Base-by-base conservation (phyloP, 1,140 invertebrate species). In the Homarus americanus region DNA sequence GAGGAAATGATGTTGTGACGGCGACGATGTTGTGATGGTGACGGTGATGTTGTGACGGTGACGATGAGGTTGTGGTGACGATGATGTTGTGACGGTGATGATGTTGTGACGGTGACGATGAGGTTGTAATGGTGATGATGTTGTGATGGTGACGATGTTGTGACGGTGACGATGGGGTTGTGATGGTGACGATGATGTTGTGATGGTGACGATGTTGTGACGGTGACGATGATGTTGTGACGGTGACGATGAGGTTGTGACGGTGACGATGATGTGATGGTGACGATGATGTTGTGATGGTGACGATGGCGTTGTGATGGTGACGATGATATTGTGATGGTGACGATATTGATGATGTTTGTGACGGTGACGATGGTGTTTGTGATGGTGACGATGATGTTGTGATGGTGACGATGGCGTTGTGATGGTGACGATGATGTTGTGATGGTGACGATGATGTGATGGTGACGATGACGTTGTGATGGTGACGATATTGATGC, bases 361-460 rank as follows among this genome's bases (percentile, higher is more conserved):
- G 53, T 63, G 53, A 63, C 24, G 24, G 24, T 63, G 24, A 63
- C 24, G 24, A 63, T 63, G 24, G 24, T 63, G 53, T 10, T 63
- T 10, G 24, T 63, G 10, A 15, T 63, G 53, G 24, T 63, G 53
- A 63, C 24, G 24, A 15, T 63, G 53, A 63, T 63, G 10, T 12
- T 63, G 53, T 12, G 24, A 63, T 63, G 53, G 24, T 63, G 53
- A 63, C 24, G 24, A 34, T 76, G 75, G 58, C n/a, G n/a, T 53
- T 28, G 49, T 58, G 80, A 58, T 58, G 53, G 49, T 44, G 79
- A 82, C 28, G 38, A 76, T 20, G 38, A 20, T 32, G n/a, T 38
- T n/a, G n/a, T 82, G 79, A 82, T 82, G 49, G 80, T 63, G 80
- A 49, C 34, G 80, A n/a, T n/a, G n/a, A n/a, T n/a, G n/a, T n/a